Base-by-base conservation (phyloP, 2,113 vertebrate species). In the Spea bombifrons region DNA sequence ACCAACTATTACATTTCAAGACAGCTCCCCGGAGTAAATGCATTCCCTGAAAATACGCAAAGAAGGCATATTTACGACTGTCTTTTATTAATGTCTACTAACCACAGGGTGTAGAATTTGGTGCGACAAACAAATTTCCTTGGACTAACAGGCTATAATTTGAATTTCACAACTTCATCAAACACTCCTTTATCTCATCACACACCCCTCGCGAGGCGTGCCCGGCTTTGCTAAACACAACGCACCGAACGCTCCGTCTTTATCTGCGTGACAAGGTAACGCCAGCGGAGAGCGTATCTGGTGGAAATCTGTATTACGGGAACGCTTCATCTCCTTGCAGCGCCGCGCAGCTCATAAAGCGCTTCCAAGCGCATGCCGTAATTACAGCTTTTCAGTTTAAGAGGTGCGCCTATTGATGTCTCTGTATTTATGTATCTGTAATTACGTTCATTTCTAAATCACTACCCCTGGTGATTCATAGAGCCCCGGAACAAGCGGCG, bases 61-160 rank as follows among this genome's bases (percentile, higher is more conserved):
- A 30, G 2, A 30, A 30, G 2, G 30, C 30, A 30, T 30, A 30
- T 30, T 30, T 30, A 30, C 30, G 30, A 30, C 80, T 3, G 48
- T 70, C 15, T 63, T 64, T 17, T 10, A 7, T 74, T 44, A 46
- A 59, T 13, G 13, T 64, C 8, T 59, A 59, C 15, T 59, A 59
- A 59, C 55, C 55, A 59, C 55, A 90, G 89, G 87, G 85, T 30
- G 78, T 81, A 87, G 88, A 82, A 69, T 61, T 76, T 55, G 76
- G 75, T 83, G 71, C 17, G 74, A 83, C 64, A 84, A 50, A 69
- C 78, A 83, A 0, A 48, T 46, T 83, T 75, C 85, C 81, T 77
- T 88, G 86, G 85, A 87, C 87, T 7, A 4, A 74, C 49, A 80
- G 55, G 15, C 71, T 71, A 16, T 75, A 86, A 88, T 82, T 90